Evolutionary conservation across 2,797 vertebrate genomes (phyloP), one percentile per base, ranked within the genome.

Genomic region (Cuniculus paca): DNA sequence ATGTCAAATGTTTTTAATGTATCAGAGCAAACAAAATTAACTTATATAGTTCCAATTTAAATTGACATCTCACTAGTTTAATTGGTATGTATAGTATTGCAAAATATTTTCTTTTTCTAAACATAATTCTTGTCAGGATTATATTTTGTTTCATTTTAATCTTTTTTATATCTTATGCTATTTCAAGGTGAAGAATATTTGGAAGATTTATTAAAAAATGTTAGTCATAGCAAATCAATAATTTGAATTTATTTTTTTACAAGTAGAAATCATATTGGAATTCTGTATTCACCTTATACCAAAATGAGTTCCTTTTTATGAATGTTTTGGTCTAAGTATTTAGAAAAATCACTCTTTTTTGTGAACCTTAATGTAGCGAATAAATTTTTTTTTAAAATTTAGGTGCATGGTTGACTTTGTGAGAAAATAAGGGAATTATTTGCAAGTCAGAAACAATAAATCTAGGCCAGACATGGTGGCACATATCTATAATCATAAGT

Each of bases 51-150:
- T 93, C 75, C 63, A 89, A 83, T 65, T 70, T 56, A 80, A 70
- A 79, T 58, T 50, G 80, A 34, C 48, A 24, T 79, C 50, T 82
- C 70, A 61, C 68, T 56, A 56, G 24, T 75, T 78, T 36, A 72
- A 52, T 34, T 39, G 75, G 2, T n/a, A 42, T 86, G 36, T 13
- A 70, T 17, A 90, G 31, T 7, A 48, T 28, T 34, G 17, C 75
- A 88, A 91, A 88, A 91, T 93, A 82, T 72, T 90, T 95, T 56
- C 90, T 77, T 77, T 94, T 58, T 79, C 54, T 87, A 90, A 87
- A 91, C 45, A 91, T 36, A 91, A 86, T 80, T 95, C 39, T 65
- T 95, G 56, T 77, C 63, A 84, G n/a, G 58, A 56, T 87, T 83
- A 14, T 16, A 56, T 79, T 82, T 96, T 89, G 24, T 36, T 63